Evolutionary conservation across 2,888 invertebrate genomes (phyloP).

Genomic region (Palloptera scutellata): DNA sequence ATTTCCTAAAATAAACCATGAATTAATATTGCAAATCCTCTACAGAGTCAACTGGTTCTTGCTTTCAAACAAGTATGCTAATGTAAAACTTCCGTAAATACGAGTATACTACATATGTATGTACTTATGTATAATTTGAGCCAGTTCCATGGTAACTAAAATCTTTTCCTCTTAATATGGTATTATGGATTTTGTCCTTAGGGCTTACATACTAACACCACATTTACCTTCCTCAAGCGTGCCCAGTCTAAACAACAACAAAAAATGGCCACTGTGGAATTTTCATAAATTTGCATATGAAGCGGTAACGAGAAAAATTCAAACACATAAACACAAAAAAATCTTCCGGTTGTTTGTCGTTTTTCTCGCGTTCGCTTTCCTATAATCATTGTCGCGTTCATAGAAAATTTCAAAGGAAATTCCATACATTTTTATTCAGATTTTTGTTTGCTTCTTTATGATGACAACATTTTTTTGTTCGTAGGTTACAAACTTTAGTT

Average conservation of each 20-base stretch:
- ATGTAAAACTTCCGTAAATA: too few species aligned
- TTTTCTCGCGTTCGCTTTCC: not conserved
- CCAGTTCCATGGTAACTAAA: too few species aligned
- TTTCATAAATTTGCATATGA: constrained; percentile 48
- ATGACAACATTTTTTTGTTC: constrained; percentile 1
- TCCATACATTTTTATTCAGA: constrained; percentile 6
- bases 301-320: constrained; percentile 12
- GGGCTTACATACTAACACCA: too few species aligned
- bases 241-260: not conserved
- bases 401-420: constrained; percentile 31
- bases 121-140: too few species aligned
- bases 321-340: constrained; percentile 4
- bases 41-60: too few species aligned
- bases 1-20: too few species aligned
- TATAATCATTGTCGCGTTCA: constrained; percentile 25
- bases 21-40: too few species aligned
- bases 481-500: not conserved
- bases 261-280: constrained; percentile 36
- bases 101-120: too few species aligned
- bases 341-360: not conserved
- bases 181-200: too few species aligned
- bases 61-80: too few species aligned
- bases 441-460: constrained; percentile 7
- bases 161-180: too few species aligned
- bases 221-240: not conserved